Evolutionary conservation across 2,888 invertebrate species (phyloP).

Genomic region (Prosapia bicincta): DNA sequence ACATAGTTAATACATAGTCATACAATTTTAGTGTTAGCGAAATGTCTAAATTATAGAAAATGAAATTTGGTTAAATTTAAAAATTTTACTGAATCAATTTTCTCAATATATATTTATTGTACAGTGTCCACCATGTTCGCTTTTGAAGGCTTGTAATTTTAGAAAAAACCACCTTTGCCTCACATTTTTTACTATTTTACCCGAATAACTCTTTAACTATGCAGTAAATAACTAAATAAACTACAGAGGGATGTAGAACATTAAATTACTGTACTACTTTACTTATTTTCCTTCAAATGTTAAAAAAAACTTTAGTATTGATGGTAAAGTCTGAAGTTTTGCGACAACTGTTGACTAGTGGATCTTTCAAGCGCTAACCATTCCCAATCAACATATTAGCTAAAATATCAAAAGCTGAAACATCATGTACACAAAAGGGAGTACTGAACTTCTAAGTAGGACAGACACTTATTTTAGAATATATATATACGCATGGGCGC

Average conservation of each 20-base stretch:
- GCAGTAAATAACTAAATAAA: background rate
- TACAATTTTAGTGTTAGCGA: too few relatives aligned
- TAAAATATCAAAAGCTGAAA: constrained; percentile 7
- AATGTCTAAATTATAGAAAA: too few relatives aligned
- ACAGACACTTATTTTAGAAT: constrained; percentile 6
- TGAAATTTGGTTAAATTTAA: background rate
- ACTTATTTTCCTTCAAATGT: background rate
- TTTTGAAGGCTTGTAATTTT: constrained; percentile 3
- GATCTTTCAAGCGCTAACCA: constrained; percentile 4
- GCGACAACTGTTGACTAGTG: background rate
- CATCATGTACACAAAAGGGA: background rate
- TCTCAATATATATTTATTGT: constrained; percentile 2
- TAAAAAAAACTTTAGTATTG: background rate
- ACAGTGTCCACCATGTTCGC: background rate
- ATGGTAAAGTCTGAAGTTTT: constrained; percentile 6
- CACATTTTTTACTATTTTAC: background rate
- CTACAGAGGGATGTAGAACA: background rate
- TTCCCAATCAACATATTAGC: constrained; percentile 6
- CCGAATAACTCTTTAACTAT: constrained; percentile 9
- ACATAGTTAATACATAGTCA: too few relatives aligned
- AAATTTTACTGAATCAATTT: background rate
- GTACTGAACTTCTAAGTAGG: constrained; percentile 1
- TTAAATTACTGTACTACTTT: constrained; percentile 5
- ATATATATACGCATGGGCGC: too few relatives aligned
- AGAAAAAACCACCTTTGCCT: constrained; percentile 1